Evolutionary conservation across 2,113 vertebrate species (phyloP).

Genomic region (Vidua macroura): DNA sequence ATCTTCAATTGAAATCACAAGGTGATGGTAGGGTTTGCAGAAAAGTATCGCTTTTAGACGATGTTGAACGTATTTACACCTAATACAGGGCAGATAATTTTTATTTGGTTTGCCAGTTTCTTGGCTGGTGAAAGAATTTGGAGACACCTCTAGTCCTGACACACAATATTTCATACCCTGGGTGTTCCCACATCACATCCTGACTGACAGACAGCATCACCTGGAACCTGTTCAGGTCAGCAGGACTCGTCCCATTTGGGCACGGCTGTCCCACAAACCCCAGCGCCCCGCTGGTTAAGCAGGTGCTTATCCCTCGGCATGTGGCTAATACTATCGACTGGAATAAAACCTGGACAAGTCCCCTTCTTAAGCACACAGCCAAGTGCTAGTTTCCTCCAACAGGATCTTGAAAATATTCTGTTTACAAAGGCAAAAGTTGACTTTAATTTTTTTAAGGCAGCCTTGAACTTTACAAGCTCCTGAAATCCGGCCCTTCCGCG

Average conservation of each 20-base stretch:
- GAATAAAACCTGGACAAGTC: background rate
- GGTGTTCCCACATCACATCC: background rate
- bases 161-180: accelerated
- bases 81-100: background rate
- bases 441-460: background rate
- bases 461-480: background rate
- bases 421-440: background rate
- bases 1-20: too few species aligned
- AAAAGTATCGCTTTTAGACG: accelerated
- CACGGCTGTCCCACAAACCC: background rate
- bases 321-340: background rate
- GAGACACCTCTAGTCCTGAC: background rate
- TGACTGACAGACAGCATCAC: background rate
- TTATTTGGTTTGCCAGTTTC: background rate
- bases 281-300: background rate
- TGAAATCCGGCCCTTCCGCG: accelerated
- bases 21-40: background rate
- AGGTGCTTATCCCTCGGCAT: background rate
- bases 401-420: background rate
- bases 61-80: accelerated
- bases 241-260: accelerated
- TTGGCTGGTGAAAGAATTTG: background rate
- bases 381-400: background rate
- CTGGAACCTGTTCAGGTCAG: background rate
- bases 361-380: background rate